Conservation (phyloP, 2,797 vertebrate genomes). For the Botia almorhae region DNA sequence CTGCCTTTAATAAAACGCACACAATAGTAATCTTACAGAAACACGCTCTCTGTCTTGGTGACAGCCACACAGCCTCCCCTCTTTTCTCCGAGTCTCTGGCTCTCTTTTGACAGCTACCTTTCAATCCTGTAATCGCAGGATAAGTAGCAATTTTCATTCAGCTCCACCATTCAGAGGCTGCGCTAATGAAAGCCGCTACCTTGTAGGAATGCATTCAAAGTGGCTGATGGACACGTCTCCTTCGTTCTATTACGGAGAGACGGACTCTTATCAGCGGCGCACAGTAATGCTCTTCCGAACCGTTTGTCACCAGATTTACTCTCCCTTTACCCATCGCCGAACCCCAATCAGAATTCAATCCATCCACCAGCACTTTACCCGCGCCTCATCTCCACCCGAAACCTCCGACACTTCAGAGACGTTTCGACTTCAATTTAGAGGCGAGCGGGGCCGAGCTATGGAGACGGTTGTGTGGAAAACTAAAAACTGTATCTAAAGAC, state of each 20-base stretch:
- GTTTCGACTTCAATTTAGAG: slow-evolving; percentile 21
- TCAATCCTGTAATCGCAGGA: slow-evolving; percentile 85
- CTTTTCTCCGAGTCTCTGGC: slow-evolving; percentile 73
- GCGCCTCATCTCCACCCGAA: slow-evolving; percentile 36
- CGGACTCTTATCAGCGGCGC: slow-evolving; percentile 80
- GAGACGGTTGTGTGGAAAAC: neutral
- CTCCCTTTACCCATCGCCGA: slow-evolving; percentile 53
- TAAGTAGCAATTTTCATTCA: slow-evolving; percentile 87
- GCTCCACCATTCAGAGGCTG: slow-evolving; percentile 81
- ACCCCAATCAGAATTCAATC: slow-evolving; percentile 58
- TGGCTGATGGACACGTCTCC: slow-evolving; percentile 82
- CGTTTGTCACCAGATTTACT: slow-evolving; percentile 63
- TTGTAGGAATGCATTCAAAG: slow-evolving; percentile 84
- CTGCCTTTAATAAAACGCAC: slow-evolving; percentile 49
- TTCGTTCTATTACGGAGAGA: slow-evolving; percentile 71
- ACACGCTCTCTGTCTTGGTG: slow-evolving; percentile 81
- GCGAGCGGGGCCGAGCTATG: neutral
- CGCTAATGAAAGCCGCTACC: slow-evolving; percentile 84
- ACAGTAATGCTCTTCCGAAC: slow-evolving; percentile 74
- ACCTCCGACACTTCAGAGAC: slow-evolving; percentile 39
- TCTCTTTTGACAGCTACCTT: slow-evolving; percentile 90
- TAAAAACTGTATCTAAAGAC: slow-evolving; percentile 16
- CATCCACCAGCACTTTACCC: slow-evolving; percentile 29
- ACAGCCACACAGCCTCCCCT: slow-evolving; percentile 82
- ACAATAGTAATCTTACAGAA: slow-evolving; percentile 80